Evolutionary conservation across 2,797 vertebrate genomes (phyloP), one percentile per base, ranked within the genome.

Genomic region (Siniperca scherzeri): DNA sequence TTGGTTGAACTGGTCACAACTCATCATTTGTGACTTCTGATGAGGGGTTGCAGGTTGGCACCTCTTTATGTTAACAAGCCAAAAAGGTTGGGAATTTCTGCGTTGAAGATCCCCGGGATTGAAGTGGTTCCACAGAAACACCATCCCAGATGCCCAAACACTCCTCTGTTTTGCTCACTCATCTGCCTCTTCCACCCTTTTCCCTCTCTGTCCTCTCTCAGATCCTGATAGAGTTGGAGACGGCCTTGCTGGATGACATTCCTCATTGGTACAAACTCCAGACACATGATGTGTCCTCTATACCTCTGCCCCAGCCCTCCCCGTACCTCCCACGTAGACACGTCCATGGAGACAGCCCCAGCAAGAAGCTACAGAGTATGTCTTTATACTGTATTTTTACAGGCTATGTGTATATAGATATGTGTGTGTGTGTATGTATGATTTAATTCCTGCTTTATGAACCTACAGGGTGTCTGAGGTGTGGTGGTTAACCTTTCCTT

Each of bases 291-390:
- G 95, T 96, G 88, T 98, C 97, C 83, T 98, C 98, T 79, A 97
- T 98, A 95, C 97, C 98, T 94, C 97, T 98, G 96, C 98, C 98
- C 89, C 97, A 98, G 91, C 97, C 98, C 68, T 98, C 98, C 77
- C 98, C 97, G 59, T 98, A 98, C 94, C 96, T 98, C 94, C 96
- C 97, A 80, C 96, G 98, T 91, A 95, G 98, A 94, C 98, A 99
- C 72, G 88, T 96, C 82, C 98, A 98, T 9, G 96, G 95, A 92
- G 98, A 99, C 91, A 98, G 96, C 92, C 96, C 97, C 85, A 97
- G 97, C 96, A 99, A 99, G 96, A 99, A 99, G 89, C 95, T 99
- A 52, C 98, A 99, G 96, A 98, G 98, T 99, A 97, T 85, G 98
- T 96, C 11, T 94, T 89, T 95, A 90, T 40, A n/a, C 8, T 62